Base-by-base conservation (phyloP, 2,113 vertebrate genomes). In the Leptobrachium ailaonicum region DNA sequence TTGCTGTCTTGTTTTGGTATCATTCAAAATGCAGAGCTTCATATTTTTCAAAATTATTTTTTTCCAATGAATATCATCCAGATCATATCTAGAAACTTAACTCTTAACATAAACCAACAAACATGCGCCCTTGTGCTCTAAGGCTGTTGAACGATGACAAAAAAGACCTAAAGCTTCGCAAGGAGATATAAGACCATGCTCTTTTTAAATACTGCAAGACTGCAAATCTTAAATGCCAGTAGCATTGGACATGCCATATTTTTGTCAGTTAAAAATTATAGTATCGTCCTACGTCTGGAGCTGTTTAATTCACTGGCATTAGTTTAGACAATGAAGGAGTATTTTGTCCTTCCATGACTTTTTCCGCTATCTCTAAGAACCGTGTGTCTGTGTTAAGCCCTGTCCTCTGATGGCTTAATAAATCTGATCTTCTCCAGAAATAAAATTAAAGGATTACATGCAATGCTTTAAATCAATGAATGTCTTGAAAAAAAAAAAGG, bases 231-330 rank as follows among this genome's bases (percentile, higher is more conserved):
- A 85, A 86, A 66, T 80, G 87, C 76, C 86, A 87, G 83, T 82
- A 88, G 78, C 83, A 82, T 83, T 75, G 84, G 82, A 84, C 85
- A 85, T 84, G 56, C 77, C 64, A 64, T 41, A 67, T 75, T 60
- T 77, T 88, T 56, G 7, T 85, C 88, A 75, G 64, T 85, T 79
- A 74, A 53, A 82, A 90, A 88, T 87, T 90, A 91, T 41, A 78
- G 87, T 72, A 63, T 84, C 73, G 77, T 84, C 73, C 79, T 66
- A 43, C 77, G 79, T 56, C 75, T 83, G 82, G 80, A 79, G 83
- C 66, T 83, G 63, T 79, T 85, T 82, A 73, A 66, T 66, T 73
- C 44, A 12, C 70, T 44, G 47, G 70, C 42, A 66, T 73, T 73
- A 72, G 60, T 44, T 32, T 43, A 64, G 47, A 45, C 77, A 66